Evolutionary conservation across 2,888 invertebrate genomes (phyloP).

Genomic region (Dilophus febrilis): DNA sequence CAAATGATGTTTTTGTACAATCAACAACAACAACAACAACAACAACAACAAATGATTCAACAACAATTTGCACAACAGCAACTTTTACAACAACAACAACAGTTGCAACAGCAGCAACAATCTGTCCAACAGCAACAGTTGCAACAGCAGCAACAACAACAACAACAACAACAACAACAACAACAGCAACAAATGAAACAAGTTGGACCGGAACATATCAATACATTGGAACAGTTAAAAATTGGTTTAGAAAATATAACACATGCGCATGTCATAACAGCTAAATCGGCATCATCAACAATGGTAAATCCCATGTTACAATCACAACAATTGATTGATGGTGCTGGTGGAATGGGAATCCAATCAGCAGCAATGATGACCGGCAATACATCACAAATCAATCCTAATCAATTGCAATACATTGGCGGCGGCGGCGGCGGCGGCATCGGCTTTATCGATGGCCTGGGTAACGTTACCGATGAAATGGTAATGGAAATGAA

Average conservation of each 20-base stretch:
- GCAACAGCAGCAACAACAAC: conserved; percentile 10
- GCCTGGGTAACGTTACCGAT: too few species aligned
- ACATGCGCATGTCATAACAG: conserved; percentile 30
- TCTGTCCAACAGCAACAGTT: background rate
- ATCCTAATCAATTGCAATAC: too few species aligned
- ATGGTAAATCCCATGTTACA: background rate
- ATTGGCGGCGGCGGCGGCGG: background rate
- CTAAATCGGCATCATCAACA: conserved; percentile 1
- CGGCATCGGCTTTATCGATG: background rate
- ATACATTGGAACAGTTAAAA: conserved; percentile 38
- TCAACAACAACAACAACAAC: conserved; percentile 19
- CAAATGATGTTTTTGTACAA: conserved; percentile 10
- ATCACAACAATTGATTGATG: too few species aligned
- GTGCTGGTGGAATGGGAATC: background rate
- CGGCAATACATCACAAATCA: background rate
- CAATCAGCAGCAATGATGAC: background rate
- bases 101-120: background rate
- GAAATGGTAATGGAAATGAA: background rate
- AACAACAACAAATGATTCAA: conserved; percentile 17
- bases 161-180: conserved; percentile 19
- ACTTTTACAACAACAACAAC: background rate
- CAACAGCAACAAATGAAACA: conserved; percentile 17
- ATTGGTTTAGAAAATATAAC: conserved; percentile 39
- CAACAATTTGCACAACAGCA: conserved; percentile 1
- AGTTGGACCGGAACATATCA: conserved; percentile 31